Evolutionary conservation across 2,797 vertebrate genomes (phyloP).

Genomic region (Brachymystax lenok): DNA sequence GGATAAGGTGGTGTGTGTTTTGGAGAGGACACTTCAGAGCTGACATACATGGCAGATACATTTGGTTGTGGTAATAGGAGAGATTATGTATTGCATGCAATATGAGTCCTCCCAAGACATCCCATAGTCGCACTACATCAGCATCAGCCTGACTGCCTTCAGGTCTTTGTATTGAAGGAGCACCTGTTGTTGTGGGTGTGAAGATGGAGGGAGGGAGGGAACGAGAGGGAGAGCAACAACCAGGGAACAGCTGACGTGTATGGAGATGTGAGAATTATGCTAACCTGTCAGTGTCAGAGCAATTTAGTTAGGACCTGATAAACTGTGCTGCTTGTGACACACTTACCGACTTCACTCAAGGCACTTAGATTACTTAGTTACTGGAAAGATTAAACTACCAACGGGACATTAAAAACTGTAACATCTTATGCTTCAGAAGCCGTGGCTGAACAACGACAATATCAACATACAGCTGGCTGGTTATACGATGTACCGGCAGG

Average conservation of each 20-base stretch:
- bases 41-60: conserved; percentile 7
- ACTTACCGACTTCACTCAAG: not conserved
- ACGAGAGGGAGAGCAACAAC: not conserved
- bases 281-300: not conserved
- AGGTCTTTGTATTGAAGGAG: conserved; percentile 9
- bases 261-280: not conserved
- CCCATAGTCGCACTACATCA: not conserved
- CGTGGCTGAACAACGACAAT: too few relatives aligned
- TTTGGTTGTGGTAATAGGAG: conserved; percentile 25
- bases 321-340: not conserved
- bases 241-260: not conserved
- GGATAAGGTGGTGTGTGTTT: not conserved
- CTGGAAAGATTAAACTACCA: too few relatives aligned
- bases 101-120: not conserved
- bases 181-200: conserved; percentile 49
- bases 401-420: too few relatives aligned
- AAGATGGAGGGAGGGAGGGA: not conserved
- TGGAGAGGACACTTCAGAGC: not conserved
- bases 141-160: not conserved
- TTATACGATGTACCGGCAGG: too few relatives aligned
- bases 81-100: conserved; percentile 18
- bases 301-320: not conserved
- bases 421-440: too few relatives aligned
- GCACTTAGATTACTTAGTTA: not conserved
- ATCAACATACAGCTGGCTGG: too few relatives aligned